Conservation (phyloP, 64 coral and sea anemone species). For the Actinia tenebrosa region DNA sequence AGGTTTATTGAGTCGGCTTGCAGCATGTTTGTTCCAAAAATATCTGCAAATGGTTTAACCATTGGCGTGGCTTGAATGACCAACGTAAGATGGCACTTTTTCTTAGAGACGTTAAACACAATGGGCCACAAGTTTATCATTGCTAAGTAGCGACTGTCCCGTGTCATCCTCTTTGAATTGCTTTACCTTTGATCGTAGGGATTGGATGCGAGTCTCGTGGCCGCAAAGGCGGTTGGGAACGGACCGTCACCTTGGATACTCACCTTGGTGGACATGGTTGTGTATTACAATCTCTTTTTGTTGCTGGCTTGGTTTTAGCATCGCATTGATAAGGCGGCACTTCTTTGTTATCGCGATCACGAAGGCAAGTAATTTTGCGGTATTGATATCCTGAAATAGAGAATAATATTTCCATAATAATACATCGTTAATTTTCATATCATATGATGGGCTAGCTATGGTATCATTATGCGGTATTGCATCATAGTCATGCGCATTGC, state of each 20-base stretch:
- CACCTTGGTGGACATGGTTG: slow-evolving; percentile 48
- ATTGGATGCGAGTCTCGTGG: no score
- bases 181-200: no score
- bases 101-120: no score
- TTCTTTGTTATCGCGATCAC: slow-evolving; percentile 28
- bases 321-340: slow-evolving; percentile 26
- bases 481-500: not conserved
- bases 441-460: not conserved
- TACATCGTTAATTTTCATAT: not conserved
- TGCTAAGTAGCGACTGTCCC: no score
- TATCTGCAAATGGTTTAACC: no score
- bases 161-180: no score
- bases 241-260: not conserved
- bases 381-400: slow-evolving; percentile 29
- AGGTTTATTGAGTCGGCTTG: no score
- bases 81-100: no score
- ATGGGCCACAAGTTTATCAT: no score
- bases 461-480: not conserved
- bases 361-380: slow-evolving; percentile 26
- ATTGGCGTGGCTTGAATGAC: no score
- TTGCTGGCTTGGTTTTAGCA: slow-evolving; percentile 9
- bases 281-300: slow-evolving; percentile 25
- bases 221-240: no score
- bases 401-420: not conserved
- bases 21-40: no score